Evolutionary conservation across 2,113 vertebrate genomes (phyloP).

Genomic region (Phoenicopterus ruber): DNA sequence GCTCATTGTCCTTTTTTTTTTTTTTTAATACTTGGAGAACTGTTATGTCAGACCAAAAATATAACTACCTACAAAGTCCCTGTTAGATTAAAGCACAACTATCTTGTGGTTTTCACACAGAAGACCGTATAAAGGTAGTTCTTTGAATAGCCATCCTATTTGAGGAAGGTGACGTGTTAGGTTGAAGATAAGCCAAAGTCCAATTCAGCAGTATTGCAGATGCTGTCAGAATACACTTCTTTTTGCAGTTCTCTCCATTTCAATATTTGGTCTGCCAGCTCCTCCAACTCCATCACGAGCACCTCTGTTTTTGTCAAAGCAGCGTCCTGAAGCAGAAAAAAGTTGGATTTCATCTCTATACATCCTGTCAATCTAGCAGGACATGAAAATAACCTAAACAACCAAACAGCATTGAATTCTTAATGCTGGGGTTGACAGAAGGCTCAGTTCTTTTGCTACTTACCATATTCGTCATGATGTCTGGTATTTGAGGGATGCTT

Average conservation of each 20-base stretch:
- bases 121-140: neutral
- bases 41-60: neutral
- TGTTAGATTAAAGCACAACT: neutral
- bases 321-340: constrained; percentile 72
- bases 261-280: constrained; percentile 77
- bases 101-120: neutral
- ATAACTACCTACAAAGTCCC: neutral
- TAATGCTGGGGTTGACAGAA: neutral
- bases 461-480: constrained; percentile 78
- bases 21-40: neutral
- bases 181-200: constrained; percentile 26
- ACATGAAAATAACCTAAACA: neutral
- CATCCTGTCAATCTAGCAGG: neutral
- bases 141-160: neutral
- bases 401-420: neutral
- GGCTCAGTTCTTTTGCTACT: constrained; percentile 47
- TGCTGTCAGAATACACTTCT: constrained; percentile 16
- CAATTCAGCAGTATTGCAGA: constrained; percentile 34
- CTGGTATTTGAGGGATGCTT: constrained; percentile 62
- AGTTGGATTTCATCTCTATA: neutral
- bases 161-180: neutral
- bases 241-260: constrained; percentile 75
- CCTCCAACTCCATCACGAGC: constrained; percentile 75
- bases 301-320: constrained; percentile 73
- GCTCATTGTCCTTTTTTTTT: neutral